Percentiles rank a stretch among this genome's conserved stretches.
phyloP scores from a whole-genome alignment of 2,797 vertebrate genomes.

The Sorex maritimensis region DNA sequence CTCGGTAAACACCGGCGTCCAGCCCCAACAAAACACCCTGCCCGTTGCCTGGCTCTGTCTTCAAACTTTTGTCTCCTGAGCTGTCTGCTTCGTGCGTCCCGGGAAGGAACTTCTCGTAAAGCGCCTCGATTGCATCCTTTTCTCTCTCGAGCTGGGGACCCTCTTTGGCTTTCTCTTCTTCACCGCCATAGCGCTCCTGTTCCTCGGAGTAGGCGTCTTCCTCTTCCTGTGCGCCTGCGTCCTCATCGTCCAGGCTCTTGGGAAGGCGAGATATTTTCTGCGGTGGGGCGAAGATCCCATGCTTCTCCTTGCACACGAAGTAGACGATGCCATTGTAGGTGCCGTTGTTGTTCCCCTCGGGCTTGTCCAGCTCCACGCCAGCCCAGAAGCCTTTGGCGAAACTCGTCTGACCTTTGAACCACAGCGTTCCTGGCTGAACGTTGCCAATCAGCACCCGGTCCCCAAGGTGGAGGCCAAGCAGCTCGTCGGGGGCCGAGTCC shows the following conservation, averaged over 20 bases:
- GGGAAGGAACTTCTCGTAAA: slow-evolving; percentile 83
- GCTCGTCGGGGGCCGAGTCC: slow-evolving; percentile 89
- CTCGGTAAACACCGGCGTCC: slow-evolving; percentile 78
- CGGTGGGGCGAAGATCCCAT: slow-evolving; percentile 98
- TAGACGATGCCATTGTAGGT: slow-evolving; percentile 95
- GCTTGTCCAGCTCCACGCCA: slow-evolving; percentile 97
- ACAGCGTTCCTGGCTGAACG: slow-evolving; percentile 96
- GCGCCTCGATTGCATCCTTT: slow-evolving; percentile 79
- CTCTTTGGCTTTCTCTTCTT: slow-evolving; percentile 82
- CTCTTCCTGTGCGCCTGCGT: slow-evolving; percentile 92
- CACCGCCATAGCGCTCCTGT: slow-evolving; percentile 82
- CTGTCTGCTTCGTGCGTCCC: slow-evolving; percentile 74
- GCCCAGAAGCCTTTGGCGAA: slow-evolving; percentile 98
- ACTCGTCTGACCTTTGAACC: slow-evolving; percentile 96
- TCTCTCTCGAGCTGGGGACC: slow-evolving; percentile 79
- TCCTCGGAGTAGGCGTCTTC: slow-evolving; percentile 92
- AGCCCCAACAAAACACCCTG: slow-evolving; percentile 71
- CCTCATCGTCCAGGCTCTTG: slow-evolving; percentile 90
- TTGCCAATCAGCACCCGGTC: slow-evolving; percentile 96
- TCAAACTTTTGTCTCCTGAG: slow-evolving; percentile 79
- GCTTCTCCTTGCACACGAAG: slow-evolving; percentile 94
- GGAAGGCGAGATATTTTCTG: slow-evolving; percentile 95
- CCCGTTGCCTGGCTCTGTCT: slow-evolving; percentile 42
- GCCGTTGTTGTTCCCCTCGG: slow-evolving; percentile 97
- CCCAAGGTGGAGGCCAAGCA: slow-evolving; percentile 94